Evolutionary conservation across 2,888 invertebrate genomes (phyloP), one percentile per base, ranked within the genome.

Genomic region (Pseudoips prasinana): DNA sequence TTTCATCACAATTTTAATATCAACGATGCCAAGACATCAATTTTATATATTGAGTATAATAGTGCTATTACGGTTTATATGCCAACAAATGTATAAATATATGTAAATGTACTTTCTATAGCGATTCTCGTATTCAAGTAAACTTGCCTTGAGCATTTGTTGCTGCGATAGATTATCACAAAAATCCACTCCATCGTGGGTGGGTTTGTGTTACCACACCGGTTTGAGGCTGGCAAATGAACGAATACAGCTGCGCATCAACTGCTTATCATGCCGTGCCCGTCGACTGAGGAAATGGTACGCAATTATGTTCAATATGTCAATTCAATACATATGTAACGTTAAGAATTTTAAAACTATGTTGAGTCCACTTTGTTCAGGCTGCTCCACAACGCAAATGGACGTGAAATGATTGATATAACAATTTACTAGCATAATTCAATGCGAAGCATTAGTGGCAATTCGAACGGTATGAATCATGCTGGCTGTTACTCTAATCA

Each of bases 101-200:
- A 32, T 34, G 17, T 25, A 34, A 39, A 32, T 34, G 19, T 23
- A 35, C 31, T 47, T 47, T 47, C 46, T 45, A 39, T 23, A n/a
- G 25, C 25, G 10, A 43, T 43, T 49, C 26, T 45, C 43, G 40
- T 45, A 56, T 59, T 59, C 50, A 60, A 57, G 55, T 41, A 44
- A 34, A 37, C 29, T 34, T 38, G 62, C 60, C 46, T 51, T 33
- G 22, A 48, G 61, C 60, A 37, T 39, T 33, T 19, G 53, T 17
- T 36, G 52, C 45, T 48, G 51, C 31, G 49, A 55, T 52, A 61
- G 58, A 62, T 62, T 54, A 57, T 60, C 56, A 40, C 38, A 52
- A 49, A 56, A 58, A 58, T 54, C 40, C 44, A 17, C 30, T 17
- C 29, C 30, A 29, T 30, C 30, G 49, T 66, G 58, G 53, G 61